Conservation (phyloP, 1,140 invertebrate genomes). For the Zaprionus lachaisei region DNA sequence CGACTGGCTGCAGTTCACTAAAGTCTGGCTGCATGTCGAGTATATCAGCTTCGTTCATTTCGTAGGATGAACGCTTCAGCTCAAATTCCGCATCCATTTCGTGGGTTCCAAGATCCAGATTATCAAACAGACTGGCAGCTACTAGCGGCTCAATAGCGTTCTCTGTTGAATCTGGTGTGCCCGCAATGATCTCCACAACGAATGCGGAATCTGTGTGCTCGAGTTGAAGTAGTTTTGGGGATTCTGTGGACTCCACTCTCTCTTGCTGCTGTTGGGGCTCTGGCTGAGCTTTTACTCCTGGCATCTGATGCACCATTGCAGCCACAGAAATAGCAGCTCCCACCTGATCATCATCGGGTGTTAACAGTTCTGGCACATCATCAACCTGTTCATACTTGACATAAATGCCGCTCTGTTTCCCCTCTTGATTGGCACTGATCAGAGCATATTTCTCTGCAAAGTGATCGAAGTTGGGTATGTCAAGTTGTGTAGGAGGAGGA, state of each 20-base stretch:
- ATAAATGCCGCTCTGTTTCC: conserved; percentile 55
- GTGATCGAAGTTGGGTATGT: conserved; percentile 73
- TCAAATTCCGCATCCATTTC: conserved; percentile 61
- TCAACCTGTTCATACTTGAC: conserved; percentile 67
- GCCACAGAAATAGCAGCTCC: conserved; percentile 61
- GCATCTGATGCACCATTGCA: conserved; percentile 52
- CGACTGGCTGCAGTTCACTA: conserved; percentile 26
- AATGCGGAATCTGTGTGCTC: conserved; percentile 53
- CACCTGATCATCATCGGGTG: conserved; percentile 55
- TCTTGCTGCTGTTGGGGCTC: background rate
- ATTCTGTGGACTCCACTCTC: background rate
- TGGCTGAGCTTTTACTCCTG: background rate
- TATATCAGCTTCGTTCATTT: conserved; percentile 73
- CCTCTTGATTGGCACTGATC: conserved; percentile 43
- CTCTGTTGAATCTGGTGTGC: conserved; percentile 48
- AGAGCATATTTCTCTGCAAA: conserved; percentile 72
- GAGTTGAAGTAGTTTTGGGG: background rate
- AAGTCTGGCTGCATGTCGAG: conserved; percentile 54
- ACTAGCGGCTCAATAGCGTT: background rate
- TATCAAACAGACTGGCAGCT: conserved; percentile 37
- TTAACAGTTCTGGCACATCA: conserved; percentile 66
- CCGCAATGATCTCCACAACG: conserved; percentile 66
- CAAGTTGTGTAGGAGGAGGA: conserved; percentile 36
- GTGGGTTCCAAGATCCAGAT: conserved; percentile 46
- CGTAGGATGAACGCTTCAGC: conserved; percentile 63